Percentiles rank a stretch among this genome's conserved stretches.
Conservation (phyloP, 1,140 invertebrate species). For the Dreissena polymorpha region DNA sequence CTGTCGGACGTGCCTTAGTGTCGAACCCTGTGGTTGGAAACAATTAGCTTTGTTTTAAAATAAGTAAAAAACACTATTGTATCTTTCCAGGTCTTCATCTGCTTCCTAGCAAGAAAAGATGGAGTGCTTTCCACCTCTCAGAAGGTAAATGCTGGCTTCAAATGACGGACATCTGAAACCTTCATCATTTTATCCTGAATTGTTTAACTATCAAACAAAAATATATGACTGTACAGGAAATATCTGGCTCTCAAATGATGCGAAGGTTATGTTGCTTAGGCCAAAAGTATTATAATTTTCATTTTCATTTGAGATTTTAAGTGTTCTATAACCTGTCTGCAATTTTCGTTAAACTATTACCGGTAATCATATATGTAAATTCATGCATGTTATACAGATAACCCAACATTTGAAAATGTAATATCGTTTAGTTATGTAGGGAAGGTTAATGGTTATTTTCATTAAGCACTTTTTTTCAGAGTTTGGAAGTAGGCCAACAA, state of each 20-base stretch:
- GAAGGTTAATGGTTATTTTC: neutral
- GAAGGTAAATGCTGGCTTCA: neutral
- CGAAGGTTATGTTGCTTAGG: neutral
- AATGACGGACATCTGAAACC: neutral
- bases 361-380: too few relatives aligned
- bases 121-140: conserved; percentile 37
- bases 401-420: neutral
- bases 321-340: neutral
- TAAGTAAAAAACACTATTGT: neutral
- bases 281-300: neutral
- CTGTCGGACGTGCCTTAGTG: too few relatives aligned
- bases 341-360: neutral
- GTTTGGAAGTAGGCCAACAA: neutral
- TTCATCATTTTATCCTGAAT: neutral
- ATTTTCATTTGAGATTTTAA: neutral
- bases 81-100: conserved; percentile 27
- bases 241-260: neutral
- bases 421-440: neutral
- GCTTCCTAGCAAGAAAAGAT: conserved; percentile 10
- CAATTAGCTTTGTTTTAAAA: neutral
- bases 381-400: neutral
- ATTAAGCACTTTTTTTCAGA: neutral
- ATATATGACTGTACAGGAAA: neutral
- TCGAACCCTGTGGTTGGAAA: neutral
- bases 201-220: neutral